A percentile compares a stretch with the other conserved stretches of the same genome.
Evolutionary conservation across 2,113 vertebrate genomes (phyloP).

Genomic region (Scolopax mira): DNA sequence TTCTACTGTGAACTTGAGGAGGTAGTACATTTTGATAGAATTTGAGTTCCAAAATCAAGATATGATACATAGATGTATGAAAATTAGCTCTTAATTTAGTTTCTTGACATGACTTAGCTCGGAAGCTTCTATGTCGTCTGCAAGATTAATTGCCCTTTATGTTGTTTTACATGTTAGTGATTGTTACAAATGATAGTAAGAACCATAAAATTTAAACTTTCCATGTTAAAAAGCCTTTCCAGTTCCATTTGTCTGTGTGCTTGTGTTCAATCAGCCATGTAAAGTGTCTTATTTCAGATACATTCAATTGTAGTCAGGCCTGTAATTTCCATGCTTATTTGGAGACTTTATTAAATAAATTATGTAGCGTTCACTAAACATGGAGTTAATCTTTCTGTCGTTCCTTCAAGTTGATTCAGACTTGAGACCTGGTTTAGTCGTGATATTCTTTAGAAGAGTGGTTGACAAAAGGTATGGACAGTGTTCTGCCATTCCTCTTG

Average conservation of each 20-base stretch:
- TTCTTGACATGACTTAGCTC: not conserved
- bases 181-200: slow-evolving; percentile 14
- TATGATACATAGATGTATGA: not conserved
- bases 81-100: not conserved
- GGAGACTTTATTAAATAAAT: slow-evolving; percentile 34
- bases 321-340: slow-evolving; percentile 41
- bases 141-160: slow-evolving; percentile 8
- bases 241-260: slow-evolving; percentile 57
- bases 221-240: slow-evolving; percentile 38
- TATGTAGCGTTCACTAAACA: slow-evolving; percentile 23
- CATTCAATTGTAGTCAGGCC: slow-evolving; percentile 46
- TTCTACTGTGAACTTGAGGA: not conserved
- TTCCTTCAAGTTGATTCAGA: slow-evolving; percentile 6
- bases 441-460: not conserved
- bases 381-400: slow-evolving; percentile 38
- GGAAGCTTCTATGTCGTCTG: slow-evolving; percentile 9
- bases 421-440: not conserved
- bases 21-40: not conserved
- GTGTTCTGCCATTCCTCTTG: not conserved
- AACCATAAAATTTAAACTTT: slow-evolving; percentile 28
- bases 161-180: slow-evolving; percentile 45
- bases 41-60: slow-evolving; percentile 1
- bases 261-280: slow-evolving; percentile 55
- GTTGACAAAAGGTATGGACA: not conserved
- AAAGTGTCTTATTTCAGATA: slow-evolving; percentile 45